phyloP scores from a whole-genome alignment of 2,888 invertebrate species.

The Seladonia tumulorum region DNA sequence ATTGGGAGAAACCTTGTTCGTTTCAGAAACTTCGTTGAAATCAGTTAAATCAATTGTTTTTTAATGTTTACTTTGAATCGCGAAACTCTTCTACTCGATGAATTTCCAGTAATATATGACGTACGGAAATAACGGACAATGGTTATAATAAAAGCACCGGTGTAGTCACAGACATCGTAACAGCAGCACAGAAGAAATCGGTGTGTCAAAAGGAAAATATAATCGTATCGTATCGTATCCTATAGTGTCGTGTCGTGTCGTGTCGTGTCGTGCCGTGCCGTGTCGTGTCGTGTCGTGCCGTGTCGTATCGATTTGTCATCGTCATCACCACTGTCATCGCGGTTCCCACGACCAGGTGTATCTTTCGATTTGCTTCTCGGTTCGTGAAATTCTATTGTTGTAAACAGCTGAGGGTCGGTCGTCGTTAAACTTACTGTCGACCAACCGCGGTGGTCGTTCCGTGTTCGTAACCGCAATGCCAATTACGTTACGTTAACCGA shows the following conservation, averaged over 20 bases:
- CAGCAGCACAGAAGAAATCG: background rate
- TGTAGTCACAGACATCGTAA: background rate
- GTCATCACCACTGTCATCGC: background rate
- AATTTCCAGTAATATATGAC: background rate
- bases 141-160: background rate
- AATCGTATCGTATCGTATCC: background rate
- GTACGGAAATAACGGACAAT: background rate
- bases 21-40: conserved; percentile 36
- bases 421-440: background rate
- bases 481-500: conserved; percentile 2
- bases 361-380: conserved; percentile 4
- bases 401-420: conserved; percentile 52
- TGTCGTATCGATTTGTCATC: background rate
- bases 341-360: background rate
- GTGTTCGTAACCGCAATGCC: background rate
- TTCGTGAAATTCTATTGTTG: conserved; percentile 44
- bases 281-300: background rate
- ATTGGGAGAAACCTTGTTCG: conserved; percentile 36
- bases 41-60: conserved; percentile 10
- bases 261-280: background rate
- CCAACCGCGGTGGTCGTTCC: background rate
- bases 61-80: background rate
- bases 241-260: too few relatives aligned
- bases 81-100: background rate
- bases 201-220: background rate